Evolutionary conservation across 2,113 vertebrate genomes (phyloP).

Genomic region (Lepus timidus): DNA sequence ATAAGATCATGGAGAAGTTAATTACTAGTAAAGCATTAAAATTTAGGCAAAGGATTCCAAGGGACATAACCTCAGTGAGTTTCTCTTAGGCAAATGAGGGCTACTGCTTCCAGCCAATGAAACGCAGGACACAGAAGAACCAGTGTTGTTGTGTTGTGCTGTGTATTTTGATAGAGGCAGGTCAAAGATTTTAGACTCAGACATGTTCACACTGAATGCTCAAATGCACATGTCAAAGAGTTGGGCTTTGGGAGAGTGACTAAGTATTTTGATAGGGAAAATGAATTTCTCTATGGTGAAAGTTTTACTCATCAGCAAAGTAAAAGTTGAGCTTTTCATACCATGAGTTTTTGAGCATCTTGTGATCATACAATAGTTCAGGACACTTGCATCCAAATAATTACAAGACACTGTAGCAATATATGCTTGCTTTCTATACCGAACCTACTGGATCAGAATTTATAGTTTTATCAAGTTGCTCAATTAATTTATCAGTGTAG

Average conservation of each 20-base stretch:
- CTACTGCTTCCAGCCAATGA: not conserved
- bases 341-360: not conserved
- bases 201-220: not conserved
- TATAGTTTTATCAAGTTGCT: conserved; percentile 12
- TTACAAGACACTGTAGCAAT: not conserved
- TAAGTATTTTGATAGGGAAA: not conserved
- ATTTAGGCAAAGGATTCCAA: not conserved
- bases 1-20: not conserved
- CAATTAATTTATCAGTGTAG: not conserved
- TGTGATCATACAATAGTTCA: not conserved
- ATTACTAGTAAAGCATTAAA: not conserved
- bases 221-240: not conserved
- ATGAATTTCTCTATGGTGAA: not conserved
- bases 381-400: not conserved
- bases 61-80: rapidly evolving
- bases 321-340: not conserved
- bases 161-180: not conserved
- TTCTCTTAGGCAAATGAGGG: not conserved
- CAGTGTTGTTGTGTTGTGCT: not conserved
- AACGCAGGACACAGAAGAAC: not conserved
- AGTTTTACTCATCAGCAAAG: not conserved
- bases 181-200: not conserved
- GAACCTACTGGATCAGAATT: not conserved
- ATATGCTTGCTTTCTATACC: not conserved
- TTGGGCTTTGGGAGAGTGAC: not conserved